These are phyloP conservation scores for Nanorana parkeri DNA, from an alignment of 2,113 vertebrate species.

Conservation along the genomic window DNA sequence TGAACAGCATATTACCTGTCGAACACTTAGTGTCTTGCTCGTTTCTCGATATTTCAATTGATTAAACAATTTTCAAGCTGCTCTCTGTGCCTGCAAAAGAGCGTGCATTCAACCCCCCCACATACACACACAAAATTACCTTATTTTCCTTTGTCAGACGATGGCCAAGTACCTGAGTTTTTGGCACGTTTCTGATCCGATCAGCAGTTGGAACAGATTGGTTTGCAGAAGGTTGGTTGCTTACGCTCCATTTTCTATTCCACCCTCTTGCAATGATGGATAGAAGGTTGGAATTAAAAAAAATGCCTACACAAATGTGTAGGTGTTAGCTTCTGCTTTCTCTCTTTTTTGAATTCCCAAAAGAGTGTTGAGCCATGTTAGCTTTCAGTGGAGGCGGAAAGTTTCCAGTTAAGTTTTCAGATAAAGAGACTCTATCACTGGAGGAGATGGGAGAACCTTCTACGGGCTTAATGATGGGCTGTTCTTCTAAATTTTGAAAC, in stretches of 20 bases:
- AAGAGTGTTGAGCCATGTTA: no score
- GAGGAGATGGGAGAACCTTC: no score
- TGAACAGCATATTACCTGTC: neutral
- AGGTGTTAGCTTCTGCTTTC: constrained; percentile 32
- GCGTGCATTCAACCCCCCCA: constrained; percentile 49
- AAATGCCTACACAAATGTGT: constrained; percentile 40
- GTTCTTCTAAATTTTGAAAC: no score
- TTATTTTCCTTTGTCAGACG: constrained; percentile 57
- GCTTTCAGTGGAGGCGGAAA: no score
- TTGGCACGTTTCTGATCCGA: constrained; percentile 38
- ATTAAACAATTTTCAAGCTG: constrained; percentile 65
- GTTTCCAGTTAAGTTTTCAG: no score
- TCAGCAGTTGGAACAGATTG: constrained; percentile 10
- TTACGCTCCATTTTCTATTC: constrained; percentile 55
- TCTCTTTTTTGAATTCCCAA: neutral
- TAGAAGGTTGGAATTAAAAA: constrained; percentile 54
- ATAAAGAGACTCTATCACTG: no score
- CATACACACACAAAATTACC: constrained; percentile 61
- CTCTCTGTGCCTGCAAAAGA: constrained; percentile 57
- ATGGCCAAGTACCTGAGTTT: constrained; percentile 54
- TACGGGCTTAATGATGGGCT: no score
- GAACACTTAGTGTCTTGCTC: neutral
- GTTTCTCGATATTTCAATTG: constrained; percentile 38
- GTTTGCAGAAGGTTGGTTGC: constrained; percentile 27
- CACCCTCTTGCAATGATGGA: neutral